phyloP scores from a whole-genome alignment of 2,797 vertebrate species.

The Rhodeus uyekii region DNA sequence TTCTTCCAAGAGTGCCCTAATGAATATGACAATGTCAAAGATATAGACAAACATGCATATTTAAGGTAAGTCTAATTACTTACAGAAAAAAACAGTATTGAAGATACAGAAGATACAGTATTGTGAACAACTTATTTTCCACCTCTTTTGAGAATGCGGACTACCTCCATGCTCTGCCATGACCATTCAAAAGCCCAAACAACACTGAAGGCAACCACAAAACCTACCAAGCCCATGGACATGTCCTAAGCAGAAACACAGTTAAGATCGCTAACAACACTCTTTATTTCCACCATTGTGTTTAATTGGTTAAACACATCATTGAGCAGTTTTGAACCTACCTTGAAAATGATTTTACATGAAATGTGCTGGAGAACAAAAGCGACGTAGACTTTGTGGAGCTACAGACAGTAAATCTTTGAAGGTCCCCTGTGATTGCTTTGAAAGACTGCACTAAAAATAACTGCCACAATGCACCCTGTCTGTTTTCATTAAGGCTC shows the following conservation, averaged over 20 bases:
- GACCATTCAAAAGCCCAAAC: slow-evolving; percentile 62
- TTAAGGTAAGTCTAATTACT: neutral
- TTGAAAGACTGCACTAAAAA: slow-evolving; percentile 77
- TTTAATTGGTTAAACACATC: neutral
- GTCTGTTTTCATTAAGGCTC: slow-evolving; percentile 63
- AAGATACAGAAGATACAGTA: neutral
- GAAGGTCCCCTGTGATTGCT: slow-evolving; percentile 58
- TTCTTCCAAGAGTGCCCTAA: slow-evolving; percentile 90
- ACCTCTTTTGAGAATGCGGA: slow-evolving; percentile 65
- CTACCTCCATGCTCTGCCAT: slow-evolving; percentile 70
- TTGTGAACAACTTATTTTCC: slow-evolving; percentile 22
- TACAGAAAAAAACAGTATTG: too few species aligned
- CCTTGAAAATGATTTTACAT: slow-evolving; percentile 54
- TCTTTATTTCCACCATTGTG: neutral
- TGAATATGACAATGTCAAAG: slow-evolving; percentile 55
- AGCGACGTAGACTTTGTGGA: slow-evolving; percentile 44
- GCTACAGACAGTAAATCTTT: slow-evolving; percentile 57
- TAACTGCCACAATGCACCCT: slow-evolving; percentile 67
- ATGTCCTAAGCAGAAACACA: slow-evolving; percentile 59
- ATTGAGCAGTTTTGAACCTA: slow-evolving; percentile 54
- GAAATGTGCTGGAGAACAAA: slow-evolving; percentile 28
- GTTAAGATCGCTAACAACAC: slow-evolving; percentile 56
- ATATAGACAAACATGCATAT: slow-evolving; percentile 43
- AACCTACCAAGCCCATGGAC: slow-evolving; percentile 45
- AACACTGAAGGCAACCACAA: slow-evolving; percentile 57